Evolutionary conservation across 1,140 invertebrate species (phyloP).

Genomic region (Stratiolaelaps scimitus): DNA sequence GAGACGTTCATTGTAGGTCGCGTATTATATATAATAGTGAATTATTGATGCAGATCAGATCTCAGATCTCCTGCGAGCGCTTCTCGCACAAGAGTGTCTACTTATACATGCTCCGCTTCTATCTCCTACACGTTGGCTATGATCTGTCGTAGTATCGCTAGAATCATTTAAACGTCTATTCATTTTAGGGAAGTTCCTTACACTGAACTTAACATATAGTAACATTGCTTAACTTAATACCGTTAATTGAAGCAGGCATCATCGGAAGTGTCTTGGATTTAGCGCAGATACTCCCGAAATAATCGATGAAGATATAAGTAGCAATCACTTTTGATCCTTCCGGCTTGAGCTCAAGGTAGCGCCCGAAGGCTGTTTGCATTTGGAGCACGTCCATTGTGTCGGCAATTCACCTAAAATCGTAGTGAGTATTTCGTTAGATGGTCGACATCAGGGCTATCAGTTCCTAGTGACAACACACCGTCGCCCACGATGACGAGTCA

Average conservation of each 20-base stretch:
- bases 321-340: neutral
- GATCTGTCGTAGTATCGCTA: neutral
- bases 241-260: neutral
- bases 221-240: no score
- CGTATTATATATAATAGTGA: no score
- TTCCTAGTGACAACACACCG: no score
- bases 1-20: no score
- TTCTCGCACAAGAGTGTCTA: neutral
- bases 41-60: no score
- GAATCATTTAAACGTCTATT: neutral
- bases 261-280: conserved; percentile 3
- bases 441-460: no score
- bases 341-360: neutral
- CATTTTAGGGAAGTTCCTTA: neutral
- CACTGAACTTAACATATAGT: neutral
- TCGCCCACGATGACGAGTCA: no score
- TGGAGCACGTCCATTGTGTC: neutral
- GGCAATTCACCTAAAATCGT: neutral
- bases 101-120: no score
- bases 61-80: neutral
- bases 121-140: neutral
- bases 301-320: conserved; percentile 2
- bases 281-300: neutral
- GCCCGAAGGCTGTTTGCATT: neutral
- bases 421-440: no score